Conservation (phyloP, 2,888 invertebrate genomes). For the Cryptosula pallasiana region DNA sequence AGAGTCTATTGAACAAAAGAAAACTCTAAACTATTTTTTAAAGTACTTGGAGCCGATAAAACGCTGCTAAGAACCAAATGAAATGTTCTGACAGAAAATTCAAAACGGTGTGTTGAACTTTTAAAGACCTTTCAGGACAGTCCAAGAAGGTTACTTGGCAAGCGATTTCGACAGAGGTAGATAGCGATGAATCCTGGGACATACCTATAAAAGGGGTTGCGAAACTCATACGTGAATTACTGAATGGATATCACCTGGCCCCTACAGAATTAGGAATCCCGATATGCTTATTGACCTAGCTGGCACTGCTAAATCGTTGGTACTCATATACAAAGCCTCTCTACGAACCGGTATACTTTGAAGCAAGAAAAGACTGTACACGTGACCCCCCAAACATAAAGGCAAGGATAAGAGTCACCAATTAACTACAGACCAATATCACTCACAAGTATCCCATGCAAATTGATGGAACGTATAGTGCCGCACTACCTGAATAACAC, state of each 20-base stretch:
- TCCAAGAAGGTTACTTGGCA: too few species aligned
- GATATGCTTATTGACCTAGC: neutral
- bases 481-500: neutral
- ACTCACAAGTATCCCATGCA: neutral
- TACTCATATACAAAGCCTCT: neutral
- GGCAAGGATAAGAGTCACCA: neutral
- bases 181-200: too few species aligned
- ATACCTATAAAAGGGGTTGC: too few species aligned
- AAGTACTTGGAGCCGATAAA: too few species aligned
- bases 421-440: neutral
- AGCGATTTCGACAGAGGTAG: too few species aligned
- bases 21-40: too few species aligned
- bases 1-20: too few species aligned
- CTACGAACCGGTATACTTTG: neutral
- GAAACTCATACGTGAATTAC: too few species aligned
- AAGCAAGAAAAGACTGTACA: neutral
- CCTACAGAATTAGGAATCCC: neutral
- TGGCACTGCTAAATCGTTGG: neutral
- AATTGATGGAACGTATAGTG: neutral
- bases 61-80: too few species aligned
- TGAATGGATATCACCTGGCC: neutral
- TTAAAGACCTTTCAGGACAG: too few species aligned
- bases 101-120: too few species aligned
- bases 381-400: neutral
- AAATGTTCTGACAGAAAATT: too few species aligned